A percentile compares a stretch with the other conserved stretches of the same genome.
Evolutionary conservation across 2,113 vertebrate genomes (phyloP).

Genomic region (Neoarius graeffei): DNA sequence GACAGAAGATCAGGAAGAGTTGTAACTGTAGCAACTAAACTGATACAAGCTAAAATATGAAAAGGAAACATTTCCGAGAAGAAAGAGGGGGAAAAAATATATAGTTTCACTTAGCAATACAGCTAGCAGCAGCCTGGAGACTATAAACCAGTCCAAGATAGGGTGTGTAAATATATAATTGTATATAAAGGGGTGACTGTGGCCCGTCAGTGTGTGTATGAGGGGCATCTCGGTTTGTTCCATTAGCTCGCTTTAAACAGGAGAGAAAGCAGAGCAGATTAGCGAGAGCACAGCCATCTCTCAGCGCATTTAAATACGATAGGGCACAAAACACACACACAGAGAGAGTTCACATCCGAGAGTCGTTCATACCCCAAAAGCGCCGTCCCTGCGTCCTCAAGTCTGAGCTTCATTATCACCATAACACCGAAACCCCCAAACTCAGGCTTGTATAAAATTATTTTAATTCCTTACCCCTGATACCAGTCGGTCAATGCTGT

Average conservation of each 20-base stretch:
- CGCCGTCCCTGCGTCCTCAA: neutral
- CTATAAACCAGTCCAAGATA: neutral
- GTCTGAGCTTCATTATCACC: neutral
- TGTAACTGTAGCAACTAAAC: conserved; percentile 36
- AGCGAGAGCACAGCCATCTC: conserved; percentile 53
- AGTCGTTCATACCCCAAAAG: neutral
- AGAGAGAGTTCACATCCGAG: neutral
- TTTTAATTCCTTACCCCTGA: conserved; percentile 58
- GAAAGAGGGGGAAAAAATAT: neutral
- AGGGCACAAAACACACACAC: neutral
- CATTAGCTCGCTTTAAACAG: conserved; percentile 28
- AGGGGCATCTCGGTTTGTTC: conserved; percentile 31
- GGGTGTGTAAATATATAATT: neutral
- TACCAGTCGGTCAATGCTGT: conserved; percentile 54
- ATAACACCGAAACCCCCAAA: conserved; percentile 29
- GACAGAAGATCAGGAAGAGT: conserved; percentile 49
- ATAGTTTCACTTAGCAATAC: conserved; percentile 51
- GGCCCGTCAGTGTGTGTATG: conserved; percentile 4
- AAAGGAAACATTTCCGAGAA: conserved; percentile 55
- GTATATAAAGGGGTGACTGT: neutral
- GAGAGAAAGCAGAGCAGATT: conserved; percentile 48
- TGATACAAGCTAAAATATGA: conserved; percentile 17
- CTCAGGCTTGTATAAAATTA: conserved; percentile 49
- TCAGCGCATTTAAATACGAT: conserved; percentile 47
- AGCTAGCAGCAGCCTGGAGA: conserved; percentile 13